Conservation (phyloP, 2,113 vertebrate genomes). For the Eretmochelys imbricata region DNA sequence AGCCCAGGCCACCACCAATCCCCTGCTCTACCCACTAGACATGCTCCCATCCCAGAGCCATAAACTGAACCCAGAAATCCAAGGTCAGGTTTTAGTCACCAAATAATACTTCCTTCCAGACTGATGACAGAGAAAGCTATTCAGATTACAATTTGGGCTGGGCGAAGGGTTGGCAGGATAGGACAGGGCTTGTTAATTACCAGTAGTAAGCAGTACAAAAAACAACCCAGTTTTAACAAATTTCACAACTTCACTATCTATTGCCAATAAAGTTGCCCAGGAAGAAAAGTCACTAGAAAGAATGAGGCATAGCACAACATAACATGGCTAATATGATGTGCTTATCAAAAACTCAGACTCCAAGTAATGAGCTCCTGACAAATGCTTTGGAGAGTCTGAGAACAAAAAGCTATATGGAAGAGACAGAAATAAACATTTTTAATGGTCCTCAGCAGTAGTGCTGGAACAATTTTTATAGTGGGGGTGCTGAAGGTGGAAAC, state of each 20-base stretch:
- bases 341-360: slow-evolving; percentile 46
- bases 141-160: neutral
- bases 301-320: slow-evolving; percentile 1
- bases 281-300: slow-evolving; percentile 53
- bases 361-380: slow-evolving; percentile 36
- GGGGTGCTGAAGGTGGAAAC: neutral
- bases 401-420: neutral
- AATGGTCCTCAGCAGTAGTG: neutral
- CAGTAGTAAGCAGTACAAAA: slow-evolving; percentile 37
- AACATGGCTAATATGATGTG: slow-evolving; percentile 37
- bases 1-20: neutral
- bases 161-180: neutral
- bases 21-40: neutral
- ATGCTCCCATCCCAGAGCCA: neutral
- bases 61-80: neutral
- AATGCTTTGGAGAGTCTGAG: slow-evolving; percentile 21
- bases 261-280: slow-evolving; percentile 61
- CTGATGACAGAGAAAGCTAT: accelerated
- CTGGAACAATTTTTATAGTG: no score
- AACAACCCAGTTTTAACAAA: slow-evolving; percentile 65
- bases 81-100: neutral
- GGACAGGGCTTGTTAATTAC: neutral
- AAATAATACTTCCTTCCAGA: neutral
- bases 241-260: slow-evolving; percentile 58
- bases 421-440: neutral